These are phyloP conservation scores for Morpho deidamia DNA, from an alignment of 2,888 invertebrate species.

Conservation along the genomic window DNA sequence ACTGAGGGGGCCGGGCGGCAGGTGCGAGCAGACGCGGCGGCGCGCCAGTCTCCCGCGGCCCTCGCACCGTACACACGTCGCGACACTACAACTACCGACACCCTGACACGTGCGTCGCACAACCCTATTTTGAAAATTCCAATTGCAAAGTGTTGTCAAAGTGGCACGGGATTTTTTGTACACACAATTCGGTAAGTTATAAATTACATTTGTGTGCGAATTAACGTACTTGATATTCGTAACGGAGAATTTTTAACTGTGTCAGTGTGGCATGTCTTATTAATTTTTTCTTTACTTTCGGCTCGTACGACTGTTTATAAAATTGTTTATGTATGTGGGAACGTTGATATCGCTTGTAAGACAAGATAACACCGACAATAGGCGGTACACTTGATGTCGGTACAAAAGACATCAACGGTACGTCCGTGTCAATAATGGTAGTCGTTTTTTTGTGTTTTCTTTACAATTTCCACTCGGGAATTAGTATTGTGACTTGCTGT, in stretches of 20 bases:
- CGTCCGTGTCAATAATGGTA: constrained; percentile 35
- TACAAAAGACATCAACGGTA: constrained; percentile 71
- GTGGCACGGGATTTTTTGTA: constrained; percentile 57
- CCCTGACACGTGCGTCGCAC: constrained; percentile 68
- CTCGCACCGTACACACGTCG: constrained; percentile 58
- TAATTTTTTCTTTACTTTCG: constrained; percentile 21
- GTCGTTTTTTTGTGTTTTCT: constrained; percentile 33
- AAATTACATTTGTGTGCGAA: background rate
- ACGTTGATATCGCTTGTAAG: constrained; percentile 29
- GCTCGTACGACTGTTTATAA: constrained; percentile 24
- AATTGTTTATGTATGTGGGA: constrained; percentile 21
- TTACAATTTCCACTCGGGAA: constrained; percentile 32
- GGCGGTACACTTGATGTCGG: constrained; percentile 22
- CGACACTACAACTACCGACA: constrained; percentile 31
- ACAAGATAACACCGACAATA: constrained; percentile 38
- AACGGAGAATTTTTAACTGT: constrained; percentile 21
- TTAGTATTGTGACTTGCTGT: constrained; percentile 37
- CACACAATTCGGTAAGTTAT: constrained; percentile 32
- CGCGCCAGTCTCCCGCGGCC: constrained; percentile 73
- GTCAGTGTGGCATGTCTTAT: constrained; percentile 25
- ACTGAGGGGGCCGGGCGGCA: constrained; percentile 64
- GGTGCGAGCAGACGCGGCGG: constrained; percentile 62
- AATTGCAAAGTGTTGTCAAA: constrained; percentile 37
- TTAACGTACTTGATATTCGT: constrained; percentile 8
- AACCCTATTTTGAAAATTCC: constrained; percentile 62